Evolutionary conservation across 2,113 vertebrate genomes (phyloP), one percentile per base, ranked within the genome.

Genomic region (Psittacus erithacus): DNA sequence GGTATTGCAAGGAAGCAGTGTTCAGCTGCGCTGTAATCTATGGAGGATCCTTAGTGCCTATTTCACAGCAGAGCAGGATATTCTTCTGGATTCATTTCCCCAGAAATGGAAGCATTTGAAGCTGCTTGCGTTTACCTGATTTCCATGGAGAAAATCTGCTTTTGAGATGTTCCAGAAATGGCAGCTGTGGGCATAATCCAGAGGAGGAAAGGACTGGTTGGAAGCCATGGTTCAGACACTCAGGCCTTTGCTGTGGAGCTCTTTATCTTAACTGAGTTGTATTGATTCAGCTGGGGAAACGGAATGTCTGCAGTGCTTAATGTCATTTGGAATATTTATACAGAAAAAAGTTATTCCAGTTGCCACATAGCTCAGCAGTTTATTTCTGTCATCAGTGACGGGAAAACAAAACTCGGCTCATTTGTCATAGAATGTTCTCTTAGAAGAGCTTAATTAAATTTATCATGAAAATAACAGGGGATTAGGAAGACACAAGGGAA

Each of bases 371-470:
- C 50, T 81, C 95, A 94, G 82, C 46, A 64, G 88, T 69, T 95
- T 69, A 10, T 60, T 86, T 64, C 82, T 80, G 62, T 59, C 82
- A 31, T 41, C 0, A 0, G 67, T 60, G 31, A 76, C 73, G 84
- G 88, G 74, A 82, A 86, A 82, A n/a, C 88, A 92, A 57, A 94
- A 64, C 73, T 89, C 88, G 2, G 69, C 73, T 90, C 35, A 0
- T 83, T 27, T 88, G 69, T 75, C 73, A 17, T 33, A 60, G 52
- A 52, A 74, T 1, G 13, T 43, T 93, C 92, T 62, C 65, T n/a
- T 31, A 65, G 60, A 55, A 94, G 47, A 84, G 80, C 92, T 95
- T 92, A 93, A 97, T 96, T 96, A 94, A 93, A 95, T 95, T 93
- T 93, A 53, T 93, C 92, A 95, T 81, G 88, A 90, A 96, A 94